Conservation (phyloP, 2,888 invertebrate genomes). For the Protophormia terraenovae region DNA sequence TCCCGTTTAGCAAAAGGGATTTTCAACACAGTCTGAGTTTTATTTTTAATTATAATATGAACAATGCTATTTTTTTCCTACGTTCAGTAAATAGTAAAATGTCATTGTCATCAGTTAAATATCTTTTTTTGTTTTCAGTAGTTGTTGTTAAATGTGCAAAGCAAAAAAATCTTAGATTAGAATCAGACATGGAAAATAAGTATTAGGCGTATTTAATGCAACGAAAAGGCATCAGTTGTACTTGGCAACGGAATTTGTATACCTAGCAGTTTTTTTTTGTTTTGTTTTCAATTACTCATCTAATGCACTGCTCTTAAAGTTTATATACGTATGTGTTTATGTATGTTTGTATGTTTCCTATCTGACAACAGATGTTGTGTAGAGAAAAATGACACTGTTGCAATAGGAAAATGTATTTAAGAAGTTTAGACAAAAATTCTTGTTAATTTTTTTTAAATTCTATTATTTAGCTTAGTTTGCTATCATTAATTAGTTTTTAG, state of each 20-base stretch:
- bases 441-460: too few relatives aligned
- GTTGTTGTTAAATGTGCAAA: conserved; percentile 4
- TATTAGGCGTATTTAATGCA: conserved; percentile 37
- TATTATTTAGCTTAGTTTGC: too few relatives aligned
- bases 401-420: not conserved
- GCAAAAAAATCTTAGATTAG: conserved; percentile 13
- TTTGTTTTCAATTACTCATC: conserved; percentile 58
- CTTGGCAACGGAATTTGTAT: not conserved
- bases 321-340: not conserved
- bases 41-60: conserved; percentile 39
- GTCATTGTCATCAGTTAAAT: conserved; percentile 45
- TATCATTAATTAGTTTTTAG: too few relatives aligned
- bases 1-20: not conserved
- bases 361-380: conserved; percentile 7
- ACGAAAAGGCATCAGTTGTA: not conserved
- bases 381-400: not conserved
- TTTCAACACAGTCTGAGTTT: conserved; percentile 28
- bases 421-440: too few relatives aligned
- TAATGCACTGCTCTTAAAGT: not conserved
- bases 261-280: conserved; percentile 24
- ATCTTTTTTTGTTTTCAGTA: not conserved
- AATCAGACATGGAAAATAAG: conserved; percentile 48
- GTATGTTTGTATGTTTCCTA: too few relatives aligned
- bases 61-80: not conserved
- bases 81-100: conserved; percentile 15